A percentile compares a stretch with the other conserved stretches of the same genome.
phyloP scores from a whole-genome alignment of 2,888 invertebrate species.

The Caenorhabditis wallacei region DNA sequence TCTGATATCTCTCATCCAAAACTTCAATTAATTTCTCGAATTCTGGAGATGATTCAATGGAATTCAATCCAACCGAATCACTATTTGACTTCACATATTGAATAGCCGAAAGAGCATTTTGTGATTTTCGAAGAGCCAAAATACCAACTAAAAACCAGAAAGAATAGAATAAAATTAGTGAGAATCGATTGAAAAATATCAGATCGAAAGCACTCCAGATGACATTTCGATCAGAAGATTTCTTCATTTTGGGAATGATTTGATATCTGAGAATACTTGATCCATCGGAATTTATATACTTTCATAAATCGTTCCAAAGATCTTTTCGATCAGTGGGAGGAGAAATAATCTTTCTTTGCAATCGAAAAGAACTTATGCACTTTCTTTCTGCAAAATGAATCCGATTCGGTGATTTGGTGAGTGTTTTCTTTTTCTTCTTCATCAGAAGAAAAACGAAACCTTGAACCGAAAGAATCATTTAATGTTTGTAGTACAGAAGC shows the following conservation, averaged over 20 bases:
- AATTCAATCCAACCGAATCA: slow-evolving; percentile 73
- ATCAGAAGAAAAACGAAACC: slow-evolving; percentile 8
- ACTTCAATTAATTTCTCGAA: slow-evolving; percentile 70
- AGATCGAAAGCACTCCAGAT: background rate
- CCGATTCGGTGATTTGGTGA: slow-evolving; percentile 7
- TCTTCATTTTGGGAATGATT: background rate
- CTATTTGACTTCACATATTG: slow-evolving; percentile 78
- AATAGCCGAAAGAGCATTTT: slow-evolving; percentile 78
- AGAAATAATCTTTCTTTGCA: background rate
- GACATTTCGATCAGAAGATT: background rate
- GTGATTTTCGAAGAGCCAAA: slow-evolving; percentile 80
- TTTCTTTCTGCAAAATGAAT: slow-evolving; percentile 19
- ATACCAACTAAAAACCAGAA: slow-evolving; percentile 76
- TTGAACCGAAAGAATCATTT: slow-evolving; percentile 19
- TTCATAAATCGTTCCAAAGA: slow-evolving; percentile 5
- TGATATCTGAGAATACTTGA: background rate
- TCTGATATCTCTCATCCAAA: slow-evolving; percentile 70
- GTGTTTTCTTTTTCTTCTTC: background rate
- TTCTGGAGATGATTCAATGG: slow-evolving; percentile 77
- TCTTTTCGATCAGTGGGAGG: background rate
- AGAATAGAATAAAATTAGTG: slow-evolving; percentile 59
- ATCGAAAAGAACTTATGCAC: slow-evolving; percentile 8
- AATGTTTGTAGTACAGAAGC: slow-evolving; percentile 4
- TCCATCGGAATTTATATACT: slow-evolving; percentile 13
- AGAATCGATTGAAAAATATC: slow-evolving; percentile 42